Base-by-base conservation (phyloP, 2,888 invertebrate genomes). In the Hartigia nigra region DNA sequence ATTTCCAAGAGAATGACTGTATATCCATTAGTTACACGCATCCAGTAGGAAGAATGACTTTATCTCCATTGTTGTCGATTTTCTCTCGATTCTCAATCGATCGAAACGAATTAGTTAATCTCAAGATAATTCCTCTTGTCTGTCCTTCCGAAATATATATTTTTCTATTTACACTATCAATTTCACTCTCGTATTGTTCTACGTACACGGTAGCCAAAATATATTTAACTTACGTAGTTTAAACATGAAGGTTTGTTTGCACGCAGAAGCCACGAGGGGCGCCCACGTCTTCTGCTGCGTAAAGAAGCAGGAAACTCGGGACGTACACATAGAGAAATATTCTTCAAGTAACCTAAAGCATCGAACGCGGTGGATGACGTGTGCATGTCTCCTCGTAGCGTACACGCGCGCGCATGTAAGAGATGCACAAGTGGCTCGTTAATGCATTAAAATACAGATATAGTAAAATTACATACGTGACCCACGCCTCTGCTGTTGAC, bases 211-310 rank as follows among this genome's bases (percentile, higher is more conserved):
- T 23, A 55, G 55, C 55, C 23, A 23, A 55, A 55, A 55, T 55
- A 55, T 55, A 23, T 55, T 55, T 55, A 55, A 55, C 55, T 55
- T 55, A 9, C 55, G 23, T 55, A 55, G 9, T 2, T 5, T 14
- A 55, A 55, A 23, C 9, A 9, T 55, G 55, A 23, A 23, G 55
- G 55, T 87, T 88, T 88, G 88, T 89, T 89, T 88, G 89, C 82
- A 89, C 89, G 88, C 89, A 89, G 88, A 89, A 88, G 86, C 78
- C 79, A 77, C 81, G 80, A 76, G 90, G 86, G 87, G 83, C 86
- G 84, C 84, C 84, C 89, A 84, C 55, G 55, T 55, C 82, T n/a
- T n/a, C n/a, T n/a, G n/a, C n/a, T 84, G 82, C 82, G 79, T 32
- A 32, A 72, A 78, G 78, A 75, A 81, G 83, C 84, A 84, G 85